phyloP scores from a whole-genome alignment of 2,797 vertebrate species.

The Prionace glauca region DNA sequence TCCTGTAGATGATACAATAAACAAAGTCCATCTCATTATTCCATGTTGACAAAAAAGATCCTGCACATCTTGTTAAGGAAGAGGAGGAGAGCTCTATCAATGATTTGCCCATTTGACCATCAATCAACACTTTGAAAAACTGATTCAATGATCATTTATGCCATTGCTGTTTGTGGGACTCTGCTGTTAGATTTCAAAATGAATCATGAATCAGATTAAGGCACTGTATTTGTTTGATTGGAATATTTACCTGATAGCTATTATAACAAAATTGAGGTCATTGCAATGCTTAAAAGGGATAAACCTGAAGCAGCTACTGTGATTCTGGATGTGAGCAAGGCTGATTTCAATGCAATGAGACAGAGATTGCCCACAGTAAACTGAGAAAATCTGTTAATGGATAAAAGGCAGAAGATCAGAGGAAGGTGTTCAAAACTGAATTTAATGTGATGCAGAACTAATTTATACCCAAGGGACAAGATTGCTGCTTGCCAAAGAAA shows the following conservation, averaged over 20 bases:
- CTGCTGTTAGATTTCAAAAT: not conserved
- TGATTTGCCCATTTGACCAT: not conserved
- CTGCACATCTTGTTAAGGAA: not conserved
- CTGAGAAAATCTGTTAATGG: not conserved
- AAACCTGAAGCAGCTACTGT: not conserved
- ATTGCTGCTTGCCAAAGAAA: not conserved
- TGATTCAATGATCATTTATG: not conserved
- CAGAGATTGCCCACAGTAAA: not conserved
- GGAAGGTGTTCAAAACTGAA: not conserved
- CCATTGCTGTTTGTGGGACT: not conserved
- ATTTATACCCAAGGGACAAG: not conserved
- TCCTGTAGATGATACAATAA: not conserved
- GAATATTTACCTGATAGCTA: not conserved
- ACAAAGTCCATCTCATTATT: not conserved
- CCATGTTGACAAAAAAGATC: not conserved
- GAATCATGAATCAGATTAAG: not conserved
- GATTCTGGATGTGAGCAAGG: not conserved
- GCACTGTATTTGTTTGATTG: not conserved
- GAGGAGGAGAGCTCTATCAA: not conserved
- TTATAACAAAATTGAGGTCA: not conserved
- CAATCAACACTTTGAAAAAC: not conserved
- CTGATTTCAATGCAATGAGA: not conserved
- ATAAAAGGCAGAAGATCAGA: not conserved
- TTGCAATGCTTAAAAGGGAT: not conserved
- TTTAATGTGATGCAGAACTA: not conserved